Evolutionary conservation across 2,113 vertebrate species (phyloP).

Genomic region (Riparia riparia): DNA sequence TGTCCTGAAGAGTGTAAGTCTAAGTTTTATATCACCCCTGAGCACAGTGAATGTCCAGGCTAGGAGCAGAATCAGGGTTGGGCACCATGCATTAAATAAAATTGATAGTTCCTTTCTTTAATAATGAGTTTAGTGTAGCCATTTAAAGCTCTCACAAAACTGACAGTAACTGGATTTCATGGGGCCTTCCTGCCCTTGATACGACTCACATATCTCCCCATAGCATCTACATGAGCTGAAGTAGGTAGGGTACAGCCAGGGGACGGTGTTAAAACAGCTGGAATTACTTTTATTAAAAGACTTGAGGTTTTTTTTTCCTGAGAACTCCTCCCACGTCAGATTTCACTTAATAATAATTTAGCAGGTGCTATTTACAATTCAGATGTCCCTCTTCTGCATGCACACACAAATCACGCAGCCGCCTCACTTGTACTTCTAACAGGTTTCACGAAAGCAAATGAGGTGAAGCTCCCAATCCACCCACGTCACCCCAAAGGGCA

Average conservation of each 20-base stretch:
- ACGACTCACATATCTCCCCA: background rate
- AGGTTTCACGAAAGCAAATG: slow-evolving; percentile 27
- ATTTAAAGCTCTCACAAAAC: slow-evolving; percentile 34
- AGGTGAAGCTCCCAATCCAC: background rate
- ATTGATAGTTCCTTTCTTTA: slow-evolving; percentile 46
- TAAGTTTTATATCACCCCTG: background rate
- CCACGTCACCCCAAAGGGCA: slow-evolving; percentile 1
- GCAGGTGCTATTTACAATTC: slow-evolving; percentile 53
- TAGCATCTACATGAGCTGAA: background rate
- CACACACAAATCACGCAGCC: background rate
- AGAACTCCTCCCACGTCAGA: slow-evolving; percentile 40
- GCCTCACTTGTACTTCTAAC: background rate
- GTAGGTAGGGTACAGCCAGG: background rate
- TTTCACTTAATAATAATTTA: slow-evolving; percentile 50
- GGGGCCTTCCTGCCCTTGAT: slow-evolving; percentile 48
- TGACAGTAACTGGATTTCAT: slow-evolving; percentile 52
- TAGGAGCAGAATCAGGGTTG: slow-evolving; percentile 15
- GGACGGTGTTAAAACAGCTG: slow-evolving; percentile 11
- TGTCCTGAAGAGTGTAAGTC: background rate
- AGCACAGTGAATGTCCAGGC: fast-evolving
- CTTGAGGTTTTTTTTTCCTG: background rate
- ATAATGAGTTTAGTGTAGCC: slow-evolving; percentile 32
- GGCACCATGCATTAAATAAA: slow-evolving; percentile 26
- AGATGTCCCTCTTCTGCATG: slow-evolving; percentile 1
- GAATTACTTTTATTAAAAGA: slow-evolving; percentile 44